Base-by-base conservation (phyloP, 2,888 invertebrate species). In the Cephus sareptanus region DNA sequence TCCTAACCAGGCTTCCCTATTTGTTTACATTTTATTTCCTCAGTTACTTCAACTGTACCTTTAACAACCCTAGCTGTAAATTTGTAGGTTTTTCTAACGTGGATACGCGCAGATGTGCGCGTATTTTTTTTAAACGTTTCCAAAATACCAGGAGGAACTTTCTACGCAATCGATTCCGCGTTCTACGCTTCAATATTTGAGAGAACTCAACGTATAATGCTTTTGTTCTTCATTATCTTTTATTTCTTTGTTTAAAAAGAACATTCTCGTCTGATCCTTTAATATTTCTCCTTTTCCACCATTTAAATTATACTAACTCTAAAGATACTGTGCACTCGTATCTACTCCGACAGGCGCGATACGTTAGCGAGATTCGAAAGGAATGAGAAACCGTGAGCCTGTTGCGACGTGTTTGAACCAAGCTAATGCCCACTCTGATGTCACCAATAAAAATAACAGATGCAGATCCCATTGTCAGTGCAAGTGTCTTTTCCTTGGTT, bases 401-500 rank as follows among this genome's bases (percentile, higher is more conserved):
- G 71, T 34, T 34, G 12, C 71, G 71, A 34, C 71, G 34, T 71
- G 33, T 56, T 56, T 23, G 56, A 56, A 23, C 9, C 23, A 56
- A 23, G 56, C 23, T 56, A 23, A 56, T 56, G 23, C 56, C 56
- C 23, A 56, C 71, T 71, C 71, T 71, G 71, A 71, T 71, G 71
- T 71, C 71, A 71, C 71, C 71, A 31, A 71, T 31, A 34, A 71
- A 71, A 71, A 71, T 71, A 71, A 71, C 71, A 71, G 15, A 33
- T 71, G 71, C 71, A 71, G 33, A 34, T 4, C 71, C 31, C 71
- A 71, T 31, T 71, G 56, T 56, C 56, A 56, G 56, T 56, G 56
- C 56, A 56, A 56, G 56, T 56, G 56, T 56, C 56, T 56, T 56
- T 56, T 56, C 23, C 9, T 56, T 56, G 56, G 56, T 56, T 56